Percentiles rank a stretch among this genome's conserved stretches.
Evolutionary conservation across 1,140 invertebrate species (phyloP).

Genomic region (Lordiphosa mommai): DNA sequence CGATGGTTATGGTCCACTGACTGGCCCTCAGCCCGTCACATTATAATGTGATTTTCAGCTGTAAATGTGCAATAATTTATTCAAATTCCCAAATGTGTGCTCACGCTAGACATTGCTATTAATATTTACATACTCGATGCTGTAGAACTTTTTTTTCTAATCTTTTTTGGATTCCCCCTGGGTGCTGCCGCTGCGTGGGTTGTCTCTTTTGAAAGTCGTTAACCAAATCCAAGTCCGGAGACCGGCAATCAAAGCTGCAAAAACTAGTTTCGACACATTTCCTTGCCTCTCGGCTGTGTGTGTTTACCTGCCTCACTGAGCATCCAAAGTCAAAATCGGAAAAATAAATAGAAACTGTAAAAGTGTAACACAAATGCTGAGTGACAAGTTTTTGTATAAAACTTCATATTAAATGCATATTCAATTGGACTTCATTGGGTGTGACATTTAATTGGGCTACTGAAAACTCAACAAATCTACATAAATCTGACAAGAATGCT

Average conservation of each 20-base stretch:
- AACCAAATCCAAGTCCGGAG: conserved; percentile 34
- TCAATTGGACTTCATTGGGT: conserved; percentile 32
- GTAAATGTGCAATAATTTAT: conserved; percentile 77
- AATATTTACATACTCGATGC: conserved; percentile 56
- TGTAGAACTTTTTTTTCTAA: conserved; percentile 16
- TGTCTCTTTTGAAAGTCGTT: conserved; percentile 61
- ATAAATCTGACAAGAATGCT: conserved; percentile 4
- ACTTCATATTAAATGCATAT: conserved; percentile 26
- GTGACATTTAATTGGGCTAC: conserved; percentile 46
- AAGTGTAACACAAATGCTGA: conserved; percentile 39
- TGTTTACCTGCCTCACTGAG: conserved; percentile 45
- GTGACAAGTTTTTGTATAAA: conserved; percentile 51
- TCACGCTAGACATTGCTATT: conserved; percentile 54
- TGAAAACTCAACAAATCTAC: conserved; percentile 11
- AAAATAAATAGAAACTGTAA: conserved; percentile 44
- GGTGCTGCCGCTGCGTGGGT: conserved; percentile 55
- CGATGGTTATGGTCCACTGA: conserved; percentile 40
- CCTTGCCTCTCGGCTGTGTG: conserved; percentile 11
- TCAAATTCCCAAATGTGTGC: conserved; percentile 69
- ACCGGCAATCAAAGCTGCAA: conserved; percentile 46
- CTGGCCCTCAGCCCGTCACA: conserved; percentile 24
- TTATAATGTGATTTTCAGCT: conserved; percentile 68
- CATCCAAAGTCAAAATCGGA: conserved; percentile 19
- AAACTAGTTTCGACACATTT: conserved; percentile 64
- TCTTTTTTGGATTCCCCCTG: conserved; percentile 42